Percentiles rank a stretch among this genome's conserved stretches.
phyloP scores from a whole-genome alignment of 2,888 invertebrate species.

The Metopia argyrocephala region DNA sequence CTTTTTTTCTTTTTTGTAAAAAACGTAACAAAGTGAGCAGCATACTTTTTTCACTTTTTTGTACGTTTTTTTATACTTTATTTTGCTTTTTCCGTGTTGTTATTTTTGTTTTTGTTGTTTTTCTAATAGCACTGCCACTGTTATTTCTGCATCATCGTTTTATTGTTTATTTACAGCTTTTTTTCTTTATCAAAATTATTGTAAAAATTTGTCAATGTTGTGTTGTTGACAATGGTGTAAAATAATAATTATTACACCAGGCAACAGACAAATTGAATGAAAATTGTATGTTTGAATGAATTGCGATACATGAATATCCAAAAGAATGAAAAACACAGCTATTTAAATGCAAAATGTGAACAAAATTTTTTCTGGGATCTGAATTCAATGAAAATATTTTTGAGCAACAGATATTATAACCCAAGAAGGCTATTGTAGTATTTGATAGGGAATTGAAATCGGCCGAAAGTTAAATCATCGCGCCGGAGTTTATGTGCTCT shows the following conservation, averaged over 20 bases:
- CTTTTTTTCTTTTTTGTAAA: slow-evolving; percentile 62
- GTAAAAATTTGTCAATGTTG: not conserved
- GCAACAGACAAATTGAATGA: not conserved
- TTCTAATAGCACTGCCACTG: too few relatives aligned
- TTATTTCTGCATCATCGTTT: slow-evolving; percentile 29
- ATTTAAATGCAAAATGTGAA: too few relatives aligned
- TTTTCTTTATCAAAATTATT: not conserved
- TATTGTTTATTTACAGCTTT: slow-evolving; percentile 21
- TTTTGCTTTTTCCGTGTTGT: slow-evolving; percentile 6
- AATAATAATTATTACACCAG: slow-evolving; percentile 22
- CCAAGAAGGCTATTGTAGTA: too few relatives aligned
- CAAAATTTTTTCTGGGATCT: too few relatives aligned
- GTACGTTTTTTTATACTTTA: slow-evolving; percentile 20
- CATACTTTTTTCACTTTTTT: slow-evolving; percentile 47
- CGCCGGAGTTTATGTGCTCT: too few relatives aligned
- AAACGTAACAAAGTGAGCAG: slow-evolving; percentile 47
- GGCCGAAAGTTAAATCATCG: too few relatives aligned
- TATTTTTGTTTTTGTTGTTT: not conserved
- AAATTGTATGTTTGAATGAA: too few relatives aligned
- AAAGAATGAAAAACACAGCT: too few relatives aligned
- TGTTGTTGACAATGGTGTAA: not conserved
- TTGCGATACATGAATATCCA: too few relatives aligned
- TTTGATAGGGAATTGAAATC: too few relatives aligned
- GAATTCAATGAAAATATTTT: too few relatives aligned
- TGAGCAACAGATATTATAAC: too few relatives aligned